Evolutionary conservation across 2,797 vertebrate genomes (phyloP).

Genomic region (Siniperca obscura): DNA sequence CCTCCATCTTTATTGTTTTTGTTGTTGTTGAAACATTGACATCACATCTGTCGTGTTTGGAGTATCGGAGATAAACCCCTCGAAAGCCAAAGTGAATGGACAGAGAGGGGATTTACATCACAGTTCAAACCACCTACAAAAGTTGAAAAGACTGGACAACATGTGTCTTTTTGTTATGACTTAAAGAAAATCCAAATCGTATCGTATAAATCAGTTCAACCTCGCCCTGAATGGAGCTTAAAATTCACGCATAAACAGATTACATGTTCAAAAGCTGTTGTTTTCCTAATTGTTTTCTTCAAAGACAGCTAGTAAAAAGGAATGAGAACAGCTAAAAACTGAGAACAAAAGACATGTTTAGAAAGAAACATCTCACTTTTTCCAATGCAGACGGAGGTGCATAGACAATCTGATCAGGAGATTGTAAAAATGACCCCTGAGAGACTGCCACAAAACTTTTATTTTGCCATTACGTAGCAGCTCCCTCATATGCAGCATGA

Average conservation of each 20-base stretch:
- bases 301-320: not conserved
- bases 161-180: not conserved
- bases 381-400: not conserved
- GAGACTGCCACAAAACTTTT: not conserved
- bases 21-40: constrained; percentile 17
- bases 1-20: constrained; percentile 8
- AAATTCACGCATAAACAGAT: not conserved
- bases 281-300: not conserved
- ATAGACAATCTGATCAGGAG: not conserved
- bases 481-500: not conserved
- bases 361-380: not conserved
- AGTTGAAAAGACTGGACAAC: not conserved
- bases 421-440: not conserved
- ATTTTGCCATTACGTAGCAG: not conserved
- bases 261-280: not conserved
- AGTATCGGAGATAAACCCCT: constrained; percentile 37
- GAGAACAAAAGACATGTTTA: not conserved
- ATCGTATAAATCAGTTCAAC: not conserved
- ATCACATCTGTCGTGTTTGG: constrained; percentile 9
- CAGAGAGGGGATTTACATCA: constrained; percentile 11
- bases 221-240: not conserved
- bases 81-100: constrained; percentile 27
- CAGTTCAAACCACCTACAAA: not conserved
- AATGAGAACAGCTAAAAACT: not conserved
- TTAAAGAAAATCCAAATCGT: not conserved